A percentile compares a stretch with the other conserved stretches of the same genome.
Conservation (phyloP, 92 coral and sea anemone genomes). For the Porites lobata region DNA sequence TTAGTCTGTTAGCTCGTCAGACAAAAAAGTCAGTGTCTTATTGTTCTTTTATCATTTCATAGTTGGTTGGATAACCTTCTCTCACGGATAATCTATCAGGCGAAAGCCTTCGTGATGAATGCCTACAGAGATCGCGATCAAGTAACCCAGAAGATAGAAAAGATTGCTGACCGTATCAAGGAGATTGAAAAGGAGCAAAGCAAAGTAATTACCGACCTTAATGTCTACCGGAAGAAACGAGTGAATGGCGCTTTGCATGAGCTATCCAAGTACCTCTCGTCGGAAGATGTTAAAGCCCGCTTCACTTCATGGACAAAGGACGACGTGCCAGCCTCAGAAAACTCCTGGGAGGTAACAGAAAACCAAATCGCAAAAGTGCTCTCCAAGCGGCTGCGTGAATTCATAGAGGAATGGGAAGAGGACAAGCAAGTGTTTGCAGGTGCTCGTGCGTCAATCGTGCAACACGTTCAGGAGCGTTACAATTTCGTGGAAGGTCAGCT, state of each 20-base stretch:
- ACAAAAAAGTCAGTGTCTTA: no score
- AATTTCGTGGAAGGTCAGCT: not conserved
- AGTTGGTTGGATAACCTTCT: constrained; percentile 36
- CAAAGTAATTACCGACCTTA: not conserved
- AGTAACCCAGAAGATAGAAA: not conserved
- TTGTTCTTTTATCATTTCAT: no score
- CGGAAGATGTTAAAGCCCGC: not conserved
- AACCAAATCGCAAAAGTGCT: constrained; percentile 12
- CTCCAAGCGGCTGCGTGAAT: not conserved
- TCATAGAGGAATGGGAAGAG: constrained; percentile 43
- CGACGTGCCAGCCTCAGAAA: constrained; percentile 2
- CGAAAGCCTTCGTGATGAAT: constrained; percentile 18
- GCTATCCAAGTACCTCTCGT: constrained; percentile 4
- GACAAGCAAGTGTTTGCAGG: constrained; percentile 15
- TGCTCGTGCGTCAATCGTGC: not conserved
- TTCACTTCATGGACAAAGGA: constrained; percentile 18
- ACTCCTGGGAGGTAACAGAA: constrained; percentile 31
- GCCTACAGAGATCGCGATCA: constrained; percentile 4
- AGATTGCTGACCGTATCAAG: not conserved
- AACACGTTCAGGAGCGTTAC: constrained; percentile 1
- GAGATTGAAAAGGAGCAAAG: not conserved
- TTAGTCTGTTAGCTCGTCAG: no score
- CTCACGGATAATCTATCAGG: not conserved
- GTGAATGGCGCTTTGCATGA: not conserved
- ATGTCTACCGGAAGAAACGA: not conserved